Evolutionary conservation across 2,113 vertebrate species (phyloP), one percentile per base, ranked within the genome.

Genomic region (Forbesichthys agassizii): DNA sequence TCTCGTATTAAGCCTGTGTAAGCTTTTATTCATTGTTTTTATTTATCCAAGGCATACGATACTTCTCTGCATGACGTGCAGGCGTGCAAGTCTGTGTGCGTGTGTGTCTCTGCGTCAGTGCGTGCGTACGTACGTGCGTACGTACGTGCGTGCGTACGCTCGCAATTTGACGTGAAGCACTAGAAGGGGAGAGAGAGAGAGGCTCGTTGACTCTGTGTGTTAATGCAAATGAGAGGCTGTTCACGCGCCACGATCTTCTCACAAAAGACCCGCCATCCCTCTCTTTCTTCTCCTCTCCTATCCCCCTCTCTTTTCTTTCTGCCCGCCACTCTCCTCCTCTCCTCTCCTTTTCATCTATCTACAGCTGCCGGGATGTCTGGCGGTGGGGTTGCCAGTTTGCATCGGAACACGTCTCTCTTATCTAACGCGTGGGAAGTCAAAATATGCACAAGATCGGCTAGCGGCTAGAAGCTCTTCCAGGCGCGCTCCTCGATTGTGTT

Each of bases 181-280:
- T 14, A 12, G 52, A 18, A 51, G 56, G 79, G 61, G 76, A 3
- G 27, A 27, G 27, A 69, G 77, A 69, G 77, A 62, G 66, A 84
- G 73, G 86, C 79, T 87, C 81, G 80, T 77, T 89, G 87, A 88
- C 85, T 88, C 70, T 83, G 79, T 72, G 71, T 85, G 80, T 77
- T 88, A 72, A 85, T 89, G 83, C 77, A 82, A 84, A 90, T 88
- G 64, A 85, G 76, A 77, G 68, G 73, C 69, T 84, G 81, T 86
- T 88, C 81, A 88, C 77, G 81, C 75, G 76, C 74, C 78, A 74
- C 59, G 63, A 57, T 86, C 69, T 74, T 65, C 71, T 82, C 66
- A 82, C 69, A 75, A 83, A 84, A 77, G 68, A 59, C 70, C 71
- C 64, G 47, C 59, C 16, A 48, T 9, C 27, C 27, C 27, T 27